phyloP scores from a whole-genome alignment of 2,113 vertebrate genomes.

The Aythya baeri region DNA sequence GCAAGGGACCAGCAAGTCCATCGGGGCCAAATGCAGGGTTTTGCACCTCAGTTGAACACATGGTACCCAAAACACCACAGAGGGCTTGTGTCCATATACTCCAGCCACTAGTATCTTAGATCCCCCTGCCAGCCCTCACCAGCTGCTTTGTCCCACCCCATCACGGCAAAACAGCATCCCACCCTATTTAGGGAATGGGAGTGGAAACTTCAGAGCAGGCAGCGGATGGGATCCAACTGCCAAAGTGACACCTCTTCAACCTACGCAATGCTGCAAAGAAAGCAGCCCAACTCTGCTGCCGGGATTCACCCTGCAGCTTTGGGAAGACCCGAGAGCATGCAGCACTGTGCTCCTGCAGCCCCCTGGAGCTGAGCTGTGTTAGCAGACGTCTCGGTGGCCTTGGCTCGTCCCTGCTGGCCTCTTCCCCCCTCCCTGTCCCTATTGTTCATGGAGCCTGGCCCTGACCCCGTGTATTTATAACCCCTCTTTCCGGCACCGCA shows the following conservation, averaged over 20 bases:
- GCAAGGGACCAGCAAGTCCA: neutral
- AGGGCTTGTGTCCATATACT: neutral
- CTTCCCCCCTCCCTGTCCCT: conserved; percentile 57
- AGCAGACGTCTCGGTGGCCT: neutral
- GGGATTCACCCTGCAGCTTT: rapidly evolving
- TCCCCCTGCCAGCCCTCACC: rapidly evolving
- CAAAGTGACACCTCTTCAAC: rapidly evolving
- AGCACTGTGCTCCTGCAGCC: rapidly evolving
- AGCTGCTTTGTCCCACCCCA: rapidly evolving
- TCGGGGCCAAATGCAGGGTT: neutral
- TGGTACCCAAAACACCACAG: neutral
- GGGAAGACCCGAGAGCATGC: neutral
- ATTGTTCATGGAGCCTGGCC: conserved; percentile 73
- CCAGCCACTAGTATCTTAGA: neutral
- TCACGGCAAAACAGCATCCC: rapidly evolving
- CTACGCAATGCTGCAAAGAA: neutral
- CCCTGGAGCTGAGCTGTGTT: rapidly evolving
- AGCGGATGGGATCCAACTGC: rapidly evolving
- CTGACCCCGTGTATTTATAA: conserved; percentile 83
- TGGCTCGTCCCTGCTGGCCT: conserved; percentile 23
- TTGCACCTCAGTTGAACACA: neutral
- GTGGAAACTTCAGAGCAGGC: neutral
- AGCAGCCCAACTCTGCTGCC: no score
- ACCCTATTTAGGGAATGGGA: rapidly evolving
- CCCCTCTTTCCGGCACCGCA: conserved; percentile 70